A percentile compares a stretch with the other conserved stretches of the same genome.
Conservation (phyloP, 1,140 invertebrate genomes). For the Cataglyphis hispanica region DNA sequence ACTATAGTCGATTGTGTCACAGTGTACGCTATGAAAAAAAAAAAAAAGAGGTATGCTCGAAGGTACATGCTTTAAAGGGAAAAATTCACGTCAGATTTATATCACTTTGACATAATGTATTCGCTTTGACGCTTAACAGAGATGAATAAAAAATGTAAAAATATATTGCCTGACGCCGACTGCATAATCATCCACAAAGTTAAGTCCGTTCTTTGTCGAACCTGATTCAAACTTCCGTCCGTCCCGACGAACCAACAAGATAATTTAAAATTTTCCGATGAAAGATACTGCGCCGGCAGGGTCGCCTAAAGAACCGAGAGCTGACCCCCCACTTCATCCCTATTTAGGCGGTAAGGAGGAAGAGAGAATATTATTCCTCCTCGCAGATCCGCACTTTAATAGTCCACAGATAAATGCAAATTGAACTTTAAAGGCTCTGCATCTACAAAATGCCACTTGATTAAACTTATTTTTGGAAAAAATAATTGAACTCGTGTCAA, state of each 20-base stretch:
- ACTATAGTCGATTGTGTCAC: not conserved
- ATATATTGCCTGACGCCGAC: not conserved
- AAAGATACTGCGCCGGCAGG: not conserved
- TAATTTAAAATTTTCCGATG: constrained; percentile 55
- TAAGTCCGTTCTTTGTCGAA: constrained; percentile 29
- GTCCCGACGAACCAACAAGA: constrained; percentile 27
- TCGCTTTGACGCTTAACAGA: not conserved
- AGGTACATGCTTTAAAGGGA: not conserved
- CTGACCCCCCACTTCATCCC: not conserved
- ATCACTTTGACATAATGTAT: not conserved
- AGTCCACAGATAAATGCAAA: constrained; percentile 48
- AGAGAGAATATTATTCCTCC: constrained; percentile 11
- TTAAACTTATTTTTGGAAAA: constrained; percentile 28
- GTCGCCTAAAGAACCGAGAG: constrained; percentile 21
- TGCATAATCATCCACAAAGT: constrained; percentile 35
- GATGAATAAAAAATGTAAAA: not conserved
- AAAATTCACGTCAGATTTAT: not conserved
- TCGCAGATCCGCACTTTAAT: constrained; percentile 25
- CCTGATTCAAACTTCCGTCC: constrained; percentile 31
- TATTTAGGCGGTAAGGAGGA: not conserved
- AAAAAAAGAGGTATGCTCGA: not conserved
- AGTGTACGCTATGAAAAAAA: not conserved
- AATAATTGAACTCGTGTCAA: not conserved
- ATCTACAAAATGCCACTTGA: not conserved
- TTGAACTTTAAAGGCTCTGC: constrained; percentile 28